phyloP scores from a whole-genome alignment of 2,888 invertebrate species.

The Latheticus oryzae region DNA sequence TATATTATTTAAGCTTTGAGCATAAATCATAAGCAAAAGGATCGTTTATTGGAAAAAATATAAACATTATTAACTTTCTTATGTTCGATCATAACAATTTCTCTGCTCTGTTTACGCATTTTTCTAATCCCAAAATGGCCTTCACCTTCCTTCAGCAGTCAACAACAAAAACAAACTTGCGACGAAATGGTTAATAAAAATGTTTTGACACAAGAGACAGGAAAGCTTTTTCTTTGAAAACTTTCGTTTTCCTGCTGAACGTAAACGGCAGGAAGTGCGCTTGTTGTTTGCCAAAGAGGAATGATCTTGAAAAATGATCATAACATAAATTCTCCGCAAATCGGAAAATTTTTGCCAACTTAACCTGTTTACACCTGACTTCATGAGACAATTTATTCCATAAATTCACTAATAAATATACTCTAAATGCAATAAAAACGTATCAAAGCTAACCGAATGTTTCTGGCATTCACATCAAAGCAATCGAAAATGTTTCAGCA shows the following conservation, averaged over 20 bases:
- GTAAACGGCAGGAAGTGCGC: conserved; percentile 17
- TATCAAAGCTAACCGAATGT: conserved; percentile 23
- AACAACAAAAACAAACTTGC: conserved; percentile 18
- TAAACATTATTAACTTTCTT: no score
- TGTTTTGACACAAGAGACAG: conserved; percentile 25
- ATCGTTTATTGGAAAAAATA: no score
- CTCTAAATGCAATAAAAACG: conserved; percentile 23
- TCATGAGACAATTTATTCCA: conserved; percentile 29
- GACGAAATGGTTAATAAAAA: conserved; percentile 26
- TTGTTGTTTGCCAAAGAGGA: conserved; percentile 21
- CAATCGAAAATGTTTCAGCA: conserved; percentile 27
- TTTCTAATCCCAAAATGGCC: conserved; percentile 10
- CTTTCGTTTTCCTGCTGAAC: conserved; percentile 6
- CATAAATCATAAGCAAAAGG: no score
- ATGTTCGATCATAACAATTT: no score
- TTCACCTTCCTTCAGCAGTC: conserved; percentile 6
- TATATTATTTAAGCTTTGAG: no score
- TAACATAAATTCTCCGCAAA: conserved; percentile 11
- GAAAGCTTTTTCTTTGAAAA: conserved; percentile 16
- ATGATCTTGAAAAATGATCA: conserved; percentile 25
- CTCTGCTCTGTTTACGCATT: no score
- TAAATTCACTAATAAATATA: conserved; percentile 27
- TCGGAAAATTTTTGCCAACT: conserved; percentile 6
- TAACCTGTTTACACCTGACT: conserved; percentile 13
- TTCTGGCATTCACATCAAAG: conserved; percentile 34